Conservation (phyloP, 2,113 vertebrate species). For the Sander lucioperca region DNA sequence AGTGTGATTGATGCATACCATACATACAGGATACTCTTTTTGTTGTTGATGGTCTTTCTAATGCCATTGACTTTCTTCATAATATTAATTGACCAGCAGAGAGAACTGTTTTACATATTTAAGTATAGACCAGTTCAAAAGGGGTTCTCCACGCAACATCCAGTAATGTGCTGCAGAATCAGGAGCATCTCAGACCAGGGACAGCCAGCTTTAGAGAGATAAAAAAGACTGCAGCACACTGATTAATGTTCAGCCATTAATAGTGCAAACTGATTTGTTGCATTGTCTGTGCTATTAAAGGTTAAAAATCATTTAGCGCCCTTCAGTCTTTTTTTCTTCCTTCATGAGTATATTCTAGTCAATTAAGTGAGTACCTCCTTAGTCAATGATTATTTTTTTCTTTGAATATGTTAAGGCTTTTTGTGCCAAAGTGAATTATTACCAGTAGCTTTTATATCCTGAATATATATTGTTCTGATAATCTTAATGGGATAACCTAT, state of each 20-base stretch:
- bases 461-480: background rate
- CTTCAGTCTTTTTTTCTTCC: no score
- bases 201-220: background rate
- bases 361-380: background rate
- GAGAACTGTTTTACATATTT: background rate
- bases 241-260: background rate
- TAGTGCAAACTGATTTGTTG: background rate
- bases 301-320: no score
- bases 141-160: background rate
- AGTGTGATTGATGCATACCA: no score
- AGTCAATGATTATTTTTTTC: background rate
- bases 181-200: background rate
- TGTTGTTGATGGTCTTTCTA: background rate
- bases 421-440: background rate
- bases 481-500: background rate
- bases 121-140: background rate
- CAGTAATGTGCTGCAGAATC: background rate
- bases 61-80: background rate
- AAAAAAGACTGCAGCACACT: background rate
- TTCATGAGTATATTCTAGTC: background rate
- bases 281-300: background rate
- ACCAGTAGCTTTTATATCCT: background rate
- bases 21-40: background rate
- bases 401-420: no score
- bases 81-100: background rate